Base-by-base conservation (phyloP, 2,797 vertebrate species). In the Cyclopterus lumpus region DNA sequence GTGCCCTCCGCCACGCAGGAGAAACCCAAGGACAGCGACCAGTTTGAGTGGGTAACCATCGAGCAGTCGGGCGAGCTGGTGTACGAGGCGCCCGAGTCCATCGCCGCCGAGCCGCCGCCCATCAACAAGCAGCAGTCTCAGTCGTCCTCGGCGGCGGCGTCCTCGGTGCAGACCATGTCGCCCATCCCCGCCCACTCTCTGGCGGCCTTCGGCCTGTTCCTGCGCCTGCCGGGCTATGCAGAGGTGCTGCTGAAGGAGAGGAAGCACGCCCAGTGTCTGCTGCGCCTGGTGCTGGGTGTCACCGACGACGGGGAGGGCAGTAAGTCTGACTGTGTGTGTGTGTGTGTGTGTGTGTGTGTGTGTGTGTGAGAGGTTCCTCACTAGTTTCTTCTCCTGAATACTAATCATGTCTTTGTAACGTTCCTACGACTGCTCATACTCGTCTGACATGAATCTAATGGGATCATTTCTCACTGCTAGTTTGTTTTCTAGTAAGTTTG, bases 21-120 rank as follows among this genome's bases (percentile, higher is more conserved):
- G 89, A 99, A 99, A 72, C 97, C 97, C 79, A 99, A 99, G 89
- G 98, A 99, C 94, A 97, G 96, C 0, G 98, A 99, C 91, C 98
- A 99, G 89, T 99, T 99, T 73, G 98, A 99, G 83, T 99, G 98
- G 98, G 98, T 99, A 38, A 99, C 97, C 87, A 99, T 99, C 64
- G 98, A 99, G 66, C 98, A 99, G 34, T 99, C 98, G 0, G 98
- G 98, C 1, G 98, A 99, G 81, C 89, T 99, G 86, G 97, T 99
- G 81, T 99, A 99, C 46, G 98, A 99, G 94, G 97, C 97, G 0
- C 97, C 97, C 0, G 98, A 99, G 94, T 97, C 97, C 38, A 96
- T 98, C 14, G 96, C 97, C 6, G 92, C 98, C 0, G 98, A 99
- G 75, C 96, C 97, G 2, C 97, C 97, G 2, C 97, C 98, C 6